A percentile compares a stretch with the other conserved stretches of the same genome.
Evolutionary conservation across 1,140 invertebrate genomes (phyloP).

Genomic region (Antheraea mylitta): DNA sequence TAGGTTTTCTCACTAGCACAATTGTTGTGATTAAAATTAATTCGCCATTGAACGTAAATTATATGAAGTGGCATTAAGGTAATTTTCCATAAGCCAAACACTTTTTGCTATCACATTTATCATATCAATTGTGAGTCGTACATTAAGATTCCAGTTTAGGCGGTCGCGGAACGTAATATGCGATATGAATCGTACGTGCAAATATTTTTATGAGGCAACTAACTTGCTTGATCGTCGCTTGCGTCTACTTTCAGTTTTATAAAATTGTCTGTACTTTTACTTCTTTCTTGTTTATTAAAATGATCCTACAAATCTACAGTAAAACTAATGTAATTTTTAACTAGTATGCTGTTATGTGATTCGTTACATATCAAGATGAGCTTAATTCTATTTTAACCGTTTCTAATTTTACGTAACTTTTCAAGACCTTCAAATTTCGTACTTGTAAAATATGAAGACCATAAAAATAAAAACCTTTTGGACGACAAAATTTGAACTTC

Average conservation of each 20-base stretch:
- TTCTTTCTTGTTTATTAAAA: not conserved
- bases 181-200: not conserved
- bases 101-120: not conserved
- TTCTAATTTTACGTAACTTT: no score
- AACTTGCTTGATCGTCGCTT: not conserved
- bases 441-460: no score
- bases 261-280: not conserved
- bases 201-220: not conserved
- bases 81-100: not conserved
- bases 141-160: not conserved
- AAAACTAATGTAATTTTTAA: no score
- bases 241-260: not conserved
- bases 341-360: no score
- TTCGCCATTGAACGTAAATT: not conserved
- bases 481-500: no score
- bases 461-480: no score
- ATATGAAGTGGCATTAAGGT: not conserved
- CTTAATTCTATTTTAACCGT: no score
- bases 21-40: not conserved
- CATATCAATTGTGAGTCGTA: not conserved
- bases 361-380: no score
- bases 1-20: not conserved
- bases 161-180: not conserved
- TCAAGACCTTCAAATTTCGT: no score
- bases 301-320: no score